Evolutionary conservation across 2,888 invertebrate genomes (phyloP).

Genomic region (Nineta flava): DNA sequence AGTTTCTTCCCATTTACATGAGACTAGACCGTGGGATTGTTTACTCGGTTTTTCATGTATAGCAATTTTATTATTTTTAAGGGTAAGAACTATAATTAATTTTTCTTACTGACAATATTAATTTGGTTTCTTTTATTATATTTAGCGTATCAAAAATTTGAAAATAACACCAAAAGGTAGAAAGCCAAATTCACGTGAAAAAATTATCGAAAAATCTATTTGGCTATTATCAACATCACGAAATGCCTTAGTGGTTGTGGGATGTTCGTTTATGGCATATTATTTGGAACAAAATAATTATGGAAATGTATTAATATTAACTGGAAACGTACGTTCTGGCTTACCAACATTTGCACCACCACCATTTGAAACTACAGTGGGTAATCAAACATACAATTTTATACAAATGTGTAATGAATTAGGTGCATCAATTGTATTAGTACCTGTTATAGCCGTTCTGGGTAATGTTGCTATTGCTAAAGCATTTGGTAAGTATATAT

Average conservation of each 20-base stretch:
- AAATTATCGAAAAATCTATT: slow-evolving; percentile 36
- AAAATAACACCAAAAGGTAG: slow-evolving; percentile 28
- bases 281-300: slow-evolving; percentile 31
- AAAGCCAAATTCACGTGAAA: slow-evolving; percentile 27
- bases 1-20: slow-evolving; percentile 48
- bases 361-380: slow-evolving; percentile 48
- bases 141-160: slow-evolving; percentile 58
- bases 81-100: slow-evolving; percentile 38
- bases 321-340: slow-evolving; percentile 59
- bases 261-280: slow-evolving; percentile 53
- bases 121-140: slow-evolving; percentile 8
- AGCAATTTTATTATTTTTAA: slow-evolving; percentile 49
- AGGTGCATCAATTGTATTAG: slow-evolving; percentile 69
- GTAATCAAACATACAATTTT: slow-evolving; percentile 41
- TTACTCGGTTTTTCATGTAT: slow-evolving; percentile 59
- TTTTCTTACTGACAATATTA: slow-evolving; percentile 4
- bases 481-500: slow-evolving; percentile 60
- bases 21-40: slow-evolving; percentile 53
- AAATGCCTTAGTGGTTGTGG: slow-evolving; percentile 67
- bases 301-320: slow-evolving; percentile 52
- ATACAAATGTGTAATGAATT: slow-evolving; percentile 60
- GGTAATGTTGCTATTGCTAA: slow-evolving; percentile 94
- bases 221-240: slow-evolving; percentile 71
- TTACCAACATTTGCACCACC: slow-evolving; percentile 52
- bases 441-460: slow-evolving; percentile 79